These are phyloP conservation scores for Sinhomidia bicolor DNA, from an alignment of 2,888 invertebrate genomes.

Conservation along the genomic window DNA sequence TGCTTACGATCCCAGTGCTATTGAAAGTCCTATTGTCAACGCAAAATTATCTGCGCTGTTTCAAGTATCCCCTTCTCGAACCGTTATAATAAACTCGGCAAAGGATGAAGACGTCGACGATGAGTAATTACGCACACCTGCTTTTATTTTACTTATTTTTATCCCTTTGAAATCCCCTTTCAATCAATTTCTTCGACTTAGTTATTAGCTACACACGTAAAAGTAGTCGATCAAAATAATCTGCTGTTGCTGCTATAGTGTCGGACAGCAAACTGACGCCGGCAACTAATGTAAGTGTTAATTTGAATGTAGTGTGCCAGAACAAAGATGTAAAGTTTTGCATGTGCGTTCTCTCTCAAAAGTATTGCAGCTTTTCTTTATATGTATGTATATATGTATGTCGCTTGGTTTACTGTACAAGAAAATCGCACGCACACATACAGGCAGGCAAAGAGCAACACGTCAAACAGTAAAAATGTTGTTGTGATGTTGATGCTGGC, in stretches of 20 bases:
- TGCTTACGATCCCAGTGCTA: neutral
- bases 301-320: neutral
- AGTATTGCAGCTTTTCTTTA: neutral
- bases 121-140: neutral
- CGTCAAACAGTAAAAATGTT: constrained; percentile 22
- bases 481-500: constrained; percentile 61
- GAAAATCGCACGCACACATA: neutral
- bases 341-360: neutral
- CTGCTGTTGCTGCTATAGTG: too few species aligned
- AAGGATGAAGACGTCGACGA: neutral
- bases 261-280: too few species aligned
- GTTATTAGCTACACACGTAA: too few species aligned
- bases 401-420: neutral
- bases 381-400: neutral
- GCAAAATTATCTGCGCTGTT: neutral
- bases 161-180: too few species aligned
- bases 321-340: neutral
- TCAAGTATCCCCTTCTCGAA: neutral
- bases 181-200: too few species aligned
- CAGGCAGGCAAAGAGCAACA: too few species aligned
- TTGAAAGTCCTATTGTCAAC: neutral
- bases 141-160: too few species aligned
- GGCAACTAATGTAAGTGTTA: too few species aligned
- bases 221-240: too few species aligned
- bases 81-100: neutral